Evolutionary conservation across 2,113 vertebrate species (phyloP), one percentile per base, ranked within the genome.

Genomic region (Glareola pratincola): DNA sequence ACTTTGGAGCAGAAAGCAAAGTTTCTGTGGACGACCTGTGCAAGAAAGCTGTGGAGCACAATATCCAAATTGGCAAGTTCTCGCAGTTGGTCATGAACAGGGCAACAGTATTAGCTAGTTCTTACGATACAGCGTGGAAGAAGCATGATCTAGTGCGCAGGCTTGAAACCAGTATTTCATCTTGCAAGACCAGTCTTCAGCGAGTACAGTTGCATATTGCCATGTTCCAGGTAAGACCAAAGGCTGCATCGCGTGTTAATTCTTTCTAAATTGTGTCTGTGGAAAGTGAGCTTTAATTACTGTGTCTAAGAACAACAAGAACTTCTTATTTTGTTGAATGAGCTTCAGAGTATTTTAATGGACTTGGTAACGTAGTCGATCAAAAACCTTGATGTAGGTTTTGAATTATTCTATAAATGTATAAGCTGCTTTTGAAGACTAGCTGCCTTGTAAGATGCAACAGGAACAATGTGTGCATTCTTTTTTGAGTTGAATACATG

Each of bases 61-160:
- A 99, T 27, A 98, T 99, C 96, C 98, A 99, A 16, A 85, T 99
- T 0, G 99, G 99, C 45, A 98, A 98, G 19, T 98, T 99, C 92
- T 99, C 99, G 0, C 99, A 99, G 97, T 75, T 99, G 95, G 98
- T 99, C 74, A 98, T 99, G 96, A 99, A 99, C 98, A 98, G 99
- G 67, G 99, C 99, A 69, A 99, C 99, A 0, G 99, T 99, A 13
- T 92, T 99, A 86, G 99, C 99, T 15, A 99, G 99, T 29, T 99
- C 99, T 5, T 99, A 99, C 0, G 99, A 99, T 90, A 99, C 99
- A 0, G 99, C 99, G 0, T 99, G 99, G 99, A 99, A 99, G 98
- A 99, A 99, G 81, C 98, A 99, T 13, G 99, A 99, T 92, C 97
- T 99, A 50, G 98, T 99, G 53, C 98, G 99, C 88, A 98, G 99